These are phyloP conservation scores for Phocoena phocoena DNA, from an alignment of 2,113 vertebrate species.

Conservation along the genomic window DNA sequence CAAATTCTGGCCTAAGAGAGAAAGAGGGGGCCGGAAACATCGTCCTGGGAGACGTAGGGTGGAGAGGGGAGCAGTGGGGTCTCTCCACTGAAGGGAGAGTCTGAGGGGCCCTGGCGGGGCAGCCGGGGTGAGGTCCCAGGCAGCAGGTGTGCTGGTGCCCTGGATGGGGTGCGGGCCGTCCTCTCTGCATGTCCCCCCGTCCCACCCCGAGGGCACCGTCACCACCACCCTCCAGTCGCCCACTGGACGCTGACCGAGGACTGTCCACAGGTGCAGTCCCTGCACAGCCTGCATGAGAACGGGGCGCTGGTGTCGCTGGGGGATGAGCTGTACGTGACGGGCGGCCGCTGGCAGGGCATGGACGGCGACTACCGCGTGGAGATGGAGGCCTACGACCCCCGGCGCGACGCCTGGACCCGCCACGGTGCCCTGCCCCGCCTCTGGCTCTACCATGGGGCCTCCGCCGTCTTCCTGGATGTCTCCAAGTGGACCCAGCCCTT, in stretches of 20 bases:
- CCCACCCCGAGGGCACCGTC: neutral
- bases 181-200: neutral
- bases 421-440: constrained; percentile 91
- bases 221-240: neutral
- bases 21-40: fast-evolving
- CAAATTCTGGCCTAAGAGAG: neutral
- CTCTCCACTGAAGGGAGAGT: neutral
- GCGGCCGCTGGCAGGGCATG: constrained; percentile 98
- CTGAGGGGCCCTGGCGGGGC: too few species aligned
- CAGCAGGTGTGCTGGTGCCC: neutral
- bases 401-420: constrained; percentile 87
- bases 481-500: constrained; percentile 90
- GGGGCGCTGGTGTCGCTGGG: constrained; percentile 92
- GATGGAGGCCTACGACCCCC: constrained; percentile 92
- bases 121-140: neutral
- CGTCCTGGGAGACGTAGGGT: fast-evolving
- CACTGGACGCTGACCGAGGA: neutral
- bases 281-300: constrained; percentile 96
- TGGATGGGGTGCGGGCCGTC: fast-evolving
- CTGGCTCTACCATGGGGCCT: constrained; percentile 95
- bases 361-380: constrained; percentile 95
- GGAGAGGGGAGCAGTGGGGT: fast-evolving
- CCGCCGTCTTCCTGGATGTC: constrained; percentile 92
- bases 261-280: constrained; percentile 89
- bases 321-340: constrained; percentile 89